A percentile compares a stretch with the other conserved stretches of the same genome.
phyloP scores from a whole-genome alignment of 2,797 vertebrate genomes.

The Catharus ustulatus region DNA sequence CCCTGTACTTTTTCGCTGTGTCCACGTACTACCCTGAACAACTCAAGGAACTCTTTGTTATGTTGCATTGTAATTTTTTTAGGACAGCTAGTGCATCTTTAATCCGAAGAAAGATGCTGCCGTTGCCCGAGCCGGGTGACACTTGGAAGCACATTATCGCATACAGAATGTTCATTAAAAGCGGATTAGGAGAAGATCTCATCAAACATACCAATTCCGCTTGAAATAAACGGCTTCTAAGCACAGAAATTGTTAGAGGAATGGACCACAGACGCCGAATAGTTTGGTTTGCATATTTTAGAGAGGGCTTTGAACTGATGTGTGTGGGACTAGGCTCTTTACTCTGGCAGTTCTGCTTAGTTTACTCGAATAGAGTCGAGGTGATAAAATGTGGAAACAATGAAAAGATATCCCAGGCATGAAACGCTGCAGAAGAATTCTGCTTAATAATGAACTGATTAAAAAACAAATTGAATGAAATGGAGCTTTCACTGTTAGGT shows the following conservation, averaged over 20 bases:
- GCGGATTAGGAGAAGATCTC: constrained; percentile 19
- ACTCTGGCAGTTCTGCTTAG: background rate
- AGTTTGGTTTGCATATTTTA: background rate
- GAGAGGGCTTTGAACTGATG: background rate
- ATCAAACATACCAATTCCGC: background rate
- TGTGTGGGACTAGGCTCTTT: background rate
- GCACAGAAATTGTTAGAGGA: background rate
- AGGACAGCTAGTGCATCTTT: background rate
- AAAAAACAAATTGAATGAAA: background rate
- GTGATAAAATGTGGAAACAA: constrained; percentile 15
- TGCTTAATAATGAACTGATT: constrained; percentile 43
- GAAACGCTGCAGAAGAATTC: constrained; percentile 23
- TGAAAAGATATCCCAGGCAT: constrained; percentile 18
- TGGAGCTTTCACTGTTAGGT: constrained; percentile 40
- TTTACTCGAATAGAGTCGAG: constrained; percentile 32
- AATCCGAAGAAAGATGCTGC: background rate
- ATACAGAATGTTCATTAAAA: constrained; percentile 39
- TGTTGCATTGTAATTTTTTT: background rate
- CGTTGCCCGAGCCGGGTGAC: background rate
- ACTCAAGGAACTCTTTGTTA: background rate
- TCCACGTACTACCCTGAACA: background rate
- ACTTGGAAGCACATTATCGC: background rate
- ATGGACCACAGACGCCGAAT: background rate
- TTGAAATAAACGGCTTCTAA: background rate
- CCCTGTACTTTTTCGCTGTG: background rate